Conservation (phyloP, 2,113 vertebrate genomes). For the Furnarius figulus region DNA sequence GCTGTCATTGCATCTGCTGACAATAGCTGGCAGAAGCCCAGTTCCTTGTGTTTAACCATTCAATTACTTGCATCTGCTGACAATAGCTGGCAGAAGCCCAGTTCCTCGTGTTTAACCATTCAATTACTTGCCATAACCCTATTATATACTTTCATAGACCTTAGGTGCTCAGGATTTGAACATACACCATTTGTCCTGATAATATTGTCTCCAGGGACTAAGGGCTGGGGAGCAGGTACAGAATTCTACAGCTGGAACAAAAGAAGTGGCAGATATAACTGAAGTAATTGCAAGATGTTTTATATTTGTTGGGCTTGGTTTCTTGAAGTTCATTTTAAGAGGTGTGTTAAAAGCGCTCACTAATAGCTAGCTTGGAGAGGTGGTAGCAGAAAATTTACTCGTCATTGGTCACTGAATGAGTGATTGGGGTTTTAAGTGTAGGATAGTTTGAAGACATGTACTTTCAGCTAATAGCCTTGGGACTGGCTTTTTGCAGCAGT, state of each 20-base stretch:
- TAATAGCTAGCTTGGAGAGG: neutral
- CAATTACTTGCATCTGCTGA: neutral
- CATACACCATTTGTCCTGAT: neutral
- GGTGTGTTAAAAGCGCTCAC: neutral
- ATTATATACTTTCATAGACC: neutral
- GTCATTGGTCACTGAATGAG: neutral
- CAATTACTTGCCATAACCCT: neutral
- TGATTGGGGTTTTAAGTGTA: neutral
- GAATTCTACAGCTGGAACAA: neutral
- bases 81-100: neutral
- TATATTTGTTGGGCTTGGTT: neutral
- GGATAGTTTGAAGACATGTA: neutral
- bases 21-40: neutral
- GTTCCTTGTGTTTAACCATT: neutral
- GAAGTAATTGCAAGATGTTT: neutral
- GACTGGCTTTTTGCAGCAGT: neutral
- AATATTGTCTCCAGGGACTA: neutral
- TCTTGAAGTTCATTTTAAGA: neutral
- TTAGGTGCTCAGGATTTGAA: neutral
- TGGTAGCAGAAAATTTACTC: neutral
- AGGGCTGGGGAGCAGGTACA: neutral
- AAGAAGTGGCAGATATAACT: neutral
- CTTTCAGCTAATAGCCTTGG: neutral
- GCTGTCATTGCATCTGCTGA: neutral
- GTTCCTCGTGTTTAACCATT: neutral